Conservation (phyloP, 2,113 vertebrate species). For the Corythornis madagascariensis region DNA sequence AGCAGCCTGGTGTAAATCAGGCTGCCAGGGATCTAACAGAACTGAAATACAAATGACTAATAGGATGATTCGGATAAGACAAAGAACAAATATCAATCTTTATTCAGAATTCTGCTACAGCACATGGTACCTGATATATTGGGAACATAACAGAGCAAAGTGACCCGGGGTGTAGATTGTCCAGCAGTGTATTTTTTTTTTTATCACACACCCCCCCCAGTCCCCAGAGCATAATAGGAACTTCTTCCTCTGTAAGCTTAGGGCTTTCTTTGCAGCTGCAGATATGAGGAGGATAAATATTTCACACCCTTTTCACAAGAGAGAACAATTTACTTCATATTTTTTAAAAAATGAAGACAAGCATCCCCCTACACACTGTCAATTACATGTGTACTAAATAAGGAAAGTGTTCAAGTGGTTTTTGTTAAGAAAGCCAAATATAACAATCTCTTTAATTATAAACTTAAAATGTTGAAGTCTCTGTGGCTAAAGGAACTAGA, state of each 20-base stretch:
- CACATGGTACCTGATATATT: neutral
- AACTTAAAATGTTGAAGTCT: neutral
- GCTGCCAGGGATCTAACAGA: neutral
- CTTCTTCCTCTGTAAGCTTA: neutral
- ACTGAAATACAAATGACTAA: neutral
- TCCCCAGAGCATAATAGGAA: neutral
- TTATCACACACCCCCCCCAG: neutral
- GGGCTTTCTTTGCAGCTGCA: neutral
- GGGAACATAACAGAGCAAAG: neutral
- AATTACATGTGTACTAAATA: neutral
- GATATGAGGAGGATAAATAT: neutral
- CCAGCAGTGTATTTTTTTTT: neutral
- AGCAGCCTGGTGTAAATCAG: neutral
- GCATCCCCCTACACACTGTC: neutral
- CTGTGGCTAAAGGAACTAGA: neutral
- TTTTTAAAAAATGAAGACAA: neutral
- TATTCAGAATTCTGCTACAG: neutral
- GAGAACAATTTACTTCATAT: neutral
- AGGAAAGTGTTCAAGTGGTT: neutral
- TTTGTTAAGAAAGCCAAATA: slow-evolving; percentile 26
- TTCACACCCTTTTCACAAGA: neutral
- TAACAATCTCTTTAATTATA: neutral
- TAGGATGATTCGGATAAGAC: neutral
- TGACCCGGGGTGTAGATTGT: neutral
- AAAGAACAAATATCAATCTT: neutral